Conservation (phyloP, 2,113 vertebrate genomes). For the Octodon degus region DNA sequence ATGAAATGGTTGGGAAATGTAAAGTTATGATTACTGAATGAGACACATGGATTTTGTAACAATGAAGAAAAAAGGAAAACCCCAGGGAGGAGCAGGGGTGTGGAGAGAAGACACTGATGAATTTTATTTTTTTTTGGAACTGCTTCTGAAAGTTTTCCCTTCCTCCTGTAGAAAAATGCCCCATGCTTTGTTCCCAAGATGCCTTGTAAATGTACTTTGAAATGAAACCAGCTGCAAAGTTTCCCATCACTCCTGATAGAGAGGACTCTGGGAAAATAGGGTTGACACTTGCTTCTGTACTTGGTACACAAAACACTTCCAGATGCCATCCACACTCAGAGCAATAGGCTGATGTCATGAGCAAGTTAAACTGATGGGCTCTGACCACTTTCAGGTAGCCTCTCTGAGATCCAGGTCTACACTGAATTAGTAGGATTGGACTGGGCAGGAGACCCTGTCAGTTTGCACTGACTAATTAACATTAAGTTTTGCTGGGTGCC, state of each 20-base stretch:
- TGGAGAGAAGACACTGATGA: background rate
- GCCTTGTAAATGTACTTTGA: background rate
- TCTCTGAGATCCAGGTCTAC: slow-evolving; percentile 22
- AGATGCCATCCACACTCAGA: background rate
- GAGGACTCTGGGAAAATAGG: background rate
- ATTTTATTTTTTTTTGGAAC: slow-evolving; percentile 55
- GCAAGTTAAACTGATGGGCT: background rate
- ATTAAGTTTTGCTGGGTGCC: too few relatives aligned
- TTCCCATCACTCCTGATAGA: background rate
- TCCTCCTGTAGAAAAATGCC: background rate
- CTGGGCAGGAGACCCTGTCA: background rate
- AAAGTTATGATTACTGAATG: slow-evolving; percentile 35
- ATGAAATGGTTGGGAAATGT: slow-evolving; percentile 55
- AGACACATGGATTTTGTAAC: slow-evolving; percentile 51
- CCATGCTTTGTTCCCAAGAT: slow-evolving; percentile 4
- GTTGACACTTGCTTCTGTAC: background rate
- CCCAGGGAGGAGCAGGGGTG: background rate
- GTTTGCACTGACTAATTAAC: background rate
- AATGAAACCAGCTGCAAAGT: background rate
- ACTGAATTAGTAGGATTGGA: background rate
- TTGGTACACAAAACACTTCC: background rate
- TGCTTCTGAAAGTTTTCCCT: slow-evolving; percentile 12
- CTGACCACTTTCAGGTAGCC: background rate
- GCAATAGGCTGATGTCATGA: background rate
- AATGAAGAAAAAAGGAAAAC: background rate